Evolutionary conservation across 2,113 vertebrate genomes (phyloP).

Genomic region (Gnathonemus echidnorhynchus): DNA sequence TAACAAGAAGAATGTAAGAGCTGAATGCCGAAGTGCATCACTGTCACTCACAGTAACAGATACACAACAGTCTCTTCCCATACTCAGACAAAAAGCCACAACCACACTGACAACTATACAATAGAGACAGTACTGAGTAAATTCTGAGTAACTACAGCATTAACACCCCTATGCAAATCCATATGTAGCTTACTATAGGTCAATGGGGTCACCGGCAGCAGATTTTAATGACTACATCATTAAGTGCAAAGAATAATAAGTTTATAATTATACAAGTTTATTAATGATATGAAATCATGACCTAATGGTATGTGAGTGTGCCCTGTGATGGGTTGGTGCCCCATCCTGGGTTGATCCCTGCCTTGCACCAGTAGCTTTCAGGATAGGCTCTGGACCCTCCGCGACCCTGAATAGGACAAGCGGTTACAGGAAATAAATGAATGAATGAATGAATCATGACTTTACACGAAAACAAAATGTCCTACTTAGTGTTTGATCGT

Average conservation of each 20-base stretch:
- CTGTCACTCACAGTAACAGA: not conserved
- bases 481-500: not conserved
- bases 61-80: not conserved
- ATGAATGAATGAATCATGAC: not conserved
- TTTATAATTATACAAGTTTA: not conserved
- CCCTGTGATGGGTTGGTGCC: not conserved
- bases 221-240: not conserved
- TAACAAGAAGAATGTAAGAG: slow-evolving; percentile 74
- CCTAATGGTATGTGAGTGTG: not conserved
- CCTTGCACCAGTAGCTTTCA: not conserved
- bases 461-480: not conserved
- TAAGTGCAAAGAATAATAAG: not conserved
- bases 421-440: not conserved
- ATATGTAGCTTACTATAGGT: not conserved
- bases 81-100: not conserved
- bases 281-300: not conserved
- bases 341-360: not conserved
- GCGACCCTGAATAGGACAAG: not conserved
- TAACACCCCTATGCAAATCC: not conserved
- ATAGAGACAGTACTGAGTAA: not conserved
- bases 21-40: not conserved
- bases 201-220: not conserved
- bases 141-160: not conserved
- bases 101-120: not conserved
- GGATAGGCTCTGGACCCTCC: not conserved